Evolutionary conservation across 1,140 invertebrate genomes (phyloP), one percentile per base, ranked within the genome.

Genomic region (Nebria ingens): DNA sequence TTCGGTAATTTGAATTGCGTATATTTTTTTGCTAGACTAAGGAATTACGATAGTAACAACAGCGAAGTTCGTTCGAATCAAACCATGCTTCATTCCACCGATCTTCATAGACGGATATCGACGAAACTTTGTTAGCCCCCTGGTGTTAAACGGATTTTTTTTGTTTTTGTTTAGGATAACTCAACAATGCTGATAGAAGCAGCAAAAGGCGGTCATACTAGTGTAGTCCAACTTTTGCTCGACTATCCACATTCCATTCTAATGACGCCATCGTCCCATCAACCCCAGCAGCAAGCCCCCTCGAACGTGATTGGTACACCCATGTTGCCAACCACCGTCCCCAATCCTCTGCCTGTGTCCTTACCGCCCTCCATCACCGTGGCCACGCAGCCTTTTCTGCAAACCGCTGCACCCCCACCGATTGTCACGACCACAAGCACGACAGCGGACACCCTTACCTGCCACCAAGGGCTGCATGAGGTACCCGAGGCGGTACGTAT

Each of bases 171-270:
- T 17, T 64, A 87, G 84, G 96, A 99, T 75, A 97, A 96, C 71
- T 96, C 93, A 40, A 98, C 94, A 23, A 98, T 97, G 88, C 77
- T 99, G 55, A 97, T 98, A 61, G 97, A 99, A 74, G 96, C 96
- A 25, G 90, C 95, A 12, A 97, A 97, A 74, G 93, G 94, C 52
- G 96, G 96, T 0, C 94, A 98, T 71, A 96, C 92, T 0, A 84
- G 83, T 61, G 93, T 98, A 56, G 96, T 98, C 19, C 91, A 97
- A 72, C 73, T 97, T 56, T 74, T 99, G 51, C 79, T 99, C 52
- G 94, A 98, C 70, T 98, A 91, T 76, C 93, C 92, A 19, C 90
- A 91, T 71, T 86, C 84, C 61, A 80, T 90, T 67, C 80, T 86
- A 75, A 76, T 83, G 74, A 74, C 77, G 55, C 70, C 75, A 52